Evolutionary conservation across 2,797 vertebrate genomes (phyloP).

Genomic region (Hirundo rustica): DNA sequence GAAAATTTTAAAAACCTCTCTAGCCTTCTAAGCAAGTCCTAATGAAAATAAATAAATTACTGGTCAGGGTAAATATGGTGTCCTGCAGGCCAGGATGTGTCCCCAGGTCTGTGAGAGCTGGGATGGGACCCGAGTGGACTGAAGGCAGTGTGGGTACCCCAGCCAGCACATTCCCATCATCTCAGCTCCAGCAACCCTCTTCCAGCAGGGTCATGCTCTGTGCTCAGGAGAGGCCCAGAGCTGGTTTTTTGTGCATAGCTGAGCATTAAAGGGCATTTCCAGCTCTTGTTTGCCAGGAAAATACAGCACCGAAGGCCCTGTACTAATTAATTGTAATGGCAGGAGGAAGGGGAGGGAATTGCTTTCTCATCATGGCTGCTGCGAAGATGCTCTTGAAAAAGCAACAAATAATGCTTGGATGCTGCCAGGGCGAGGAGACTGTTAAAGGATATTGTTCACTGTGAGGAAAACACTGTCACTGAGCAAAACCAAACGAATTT

Average conservation of each 20-base stretch:
- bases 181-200: background rate
- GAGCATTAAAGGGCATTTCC: slow-evolving; percentile 32
- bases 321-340: slow-evolving; percentile 40
- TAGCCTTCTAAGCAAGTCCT: background rate
- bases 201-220: slow-evolving; percentile 6
- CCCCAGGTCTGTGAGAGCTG: accelerated
- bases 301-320: background rate
- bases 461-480: background rate
- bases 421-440: background rate
- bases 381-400: slow-evolving; percentile 40
- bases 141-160: background rate
- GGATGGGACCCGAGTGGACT: accelerated
- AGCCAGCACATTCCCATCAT: background rate
- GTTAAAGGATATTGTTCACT: background rate
- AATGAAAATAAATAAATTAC: background rate
- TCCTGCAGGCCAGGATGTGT: background rate
- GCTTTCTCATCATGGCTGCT: slow-evolving; percentile 34
- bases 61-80: background rate
- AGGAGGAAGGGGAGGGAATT: slow-evolving; percentile 38
- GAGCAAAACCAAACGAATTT: slow-evolving; percentile 10
- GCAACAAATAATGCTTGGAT: background rate
- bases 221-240: background rate
- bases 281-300: slow-evolving; percentile 44
- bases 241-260: slow-evolving; percentile 12
- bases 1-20: background rate